phyloP scores from a whole-genome alignment of 1,140 invertebrate genomes.

The Sitobion miscanthi region DNA sequence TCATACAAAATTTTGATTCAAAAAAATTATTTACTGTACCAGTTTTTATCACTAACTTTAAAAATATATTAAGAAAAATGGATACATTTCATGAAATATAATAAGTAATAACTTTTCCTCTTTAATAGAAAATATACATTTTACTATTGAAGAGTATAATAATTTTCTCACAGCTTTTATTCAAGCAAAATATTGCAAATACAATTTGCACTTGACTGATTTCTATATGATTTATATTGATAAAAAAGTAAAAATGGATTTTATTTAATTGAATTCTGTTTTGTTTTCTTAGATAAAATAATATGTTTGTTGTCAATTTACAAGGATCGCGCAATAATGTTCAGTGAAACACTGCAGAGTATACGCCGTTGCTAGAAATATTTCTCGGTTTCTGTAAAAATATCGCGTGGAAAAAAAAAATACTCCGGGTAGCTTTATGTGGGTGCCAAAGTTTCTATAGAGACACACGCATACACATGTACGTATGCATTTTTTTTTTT shows the following conservation, averaged over 20 bases:
- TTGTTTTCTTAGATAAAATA: not conserved
- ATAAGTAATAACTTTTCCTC: not conserved
- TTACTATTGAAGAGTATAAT: not conserved
- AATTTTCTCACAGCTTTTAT: not conserved
- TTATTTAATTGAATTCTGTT: not conserved
- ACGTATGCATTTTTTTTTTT: not conserved
- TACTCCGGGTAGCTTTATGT: not conserved
- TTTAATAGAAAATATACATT: not conserved
- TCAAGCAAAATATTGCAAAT: not conserved
- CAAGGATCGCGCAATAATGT: not conserved
- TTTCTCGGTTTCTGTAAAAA: not conserved
- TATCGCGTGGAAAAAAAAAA: not conserved
- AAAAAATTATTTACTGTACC: not conserved
- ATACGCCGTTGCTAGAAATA: not conserved
- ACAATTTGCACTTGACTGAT: too few species aligned
- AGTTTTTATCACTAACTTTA: not conserved
- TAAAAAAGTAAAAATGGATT: too few species aligned
- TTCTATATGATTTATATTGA: too few species aligned
- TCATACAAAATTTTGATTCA: too few species aligned
- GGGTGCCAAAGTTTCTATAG: conserved; percentile 27
- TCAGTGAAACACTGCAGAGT: not conserved
- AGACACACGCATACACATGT: not conserved
- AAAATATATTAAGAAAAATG: not conserved
- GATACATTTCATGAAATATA: not conserved
- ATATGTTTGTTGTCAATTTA: not conserved